These are phyloP conservation scores for Autographa pulchrina DNA, from an alignment of 2,888 invertebrate species.

Conservation along the genomic window DNA sequence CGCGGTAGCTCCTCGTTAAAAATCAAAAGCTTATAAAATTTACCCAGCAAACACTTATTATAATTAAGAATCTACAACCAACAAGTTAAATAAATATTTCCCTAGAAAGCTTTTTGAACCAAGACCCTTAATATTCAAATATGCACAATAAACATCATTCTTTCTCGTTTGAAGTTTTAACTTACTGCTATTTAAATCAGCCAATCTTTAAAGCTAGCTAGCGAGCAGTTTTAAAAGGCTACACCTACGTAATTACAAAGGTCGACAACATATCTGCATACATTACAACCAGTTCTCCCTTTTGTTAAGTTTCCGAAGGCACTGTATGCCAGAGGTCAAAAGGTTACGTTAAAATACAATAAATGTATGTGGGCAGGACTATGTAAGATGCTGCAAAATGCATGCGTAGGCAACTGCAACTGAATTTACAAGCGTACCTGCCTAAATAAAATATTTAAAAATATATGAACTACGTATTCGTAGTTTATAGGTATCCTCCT, in stretches of 20 bases:
- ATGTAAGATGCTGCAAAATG: not conserved
- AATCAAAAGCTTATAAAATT: not conserved
- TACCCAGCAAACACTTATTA: not conserved
- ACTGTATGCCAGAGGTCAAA: constrained; percentile 39
- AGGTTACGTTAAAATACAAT: not conserved
- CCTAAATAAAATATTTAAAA: no score
- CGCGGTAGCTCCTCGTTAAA: not conserved
- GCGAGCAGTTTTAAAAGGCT: constrained; percentile 39
- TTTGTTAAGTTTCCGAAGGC: constrained; percentile 60
- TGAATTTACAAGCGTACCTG: no score
- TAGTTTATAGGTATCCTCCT: no score
- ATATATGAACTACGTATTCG: no score
- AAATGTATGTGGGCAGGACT: not conserved
- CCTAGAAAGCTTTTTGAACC: not conserved
- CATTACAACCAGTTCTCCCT: constrained; percentile 60
- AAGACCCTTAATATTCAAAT: not conserved
- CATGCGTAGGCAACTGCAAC: no score
- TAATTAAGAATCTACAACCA: not conserved
- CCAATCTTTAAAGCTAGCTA: not conserved
- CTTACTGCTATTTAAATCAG: constrained; percentile 5
- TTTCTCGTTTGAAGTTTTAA: not conserved
- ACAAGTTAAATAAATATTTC: not conserved
- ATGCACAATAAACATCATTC: not conserved
- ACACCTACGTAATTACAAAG: constrained; percentile 53
- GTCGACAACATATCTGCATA: constrained; percentile 58